phyloP scores from a whole-genome alignment of 2,888 invertebrate genomes.

The Melieria crassipennis region DNA sequence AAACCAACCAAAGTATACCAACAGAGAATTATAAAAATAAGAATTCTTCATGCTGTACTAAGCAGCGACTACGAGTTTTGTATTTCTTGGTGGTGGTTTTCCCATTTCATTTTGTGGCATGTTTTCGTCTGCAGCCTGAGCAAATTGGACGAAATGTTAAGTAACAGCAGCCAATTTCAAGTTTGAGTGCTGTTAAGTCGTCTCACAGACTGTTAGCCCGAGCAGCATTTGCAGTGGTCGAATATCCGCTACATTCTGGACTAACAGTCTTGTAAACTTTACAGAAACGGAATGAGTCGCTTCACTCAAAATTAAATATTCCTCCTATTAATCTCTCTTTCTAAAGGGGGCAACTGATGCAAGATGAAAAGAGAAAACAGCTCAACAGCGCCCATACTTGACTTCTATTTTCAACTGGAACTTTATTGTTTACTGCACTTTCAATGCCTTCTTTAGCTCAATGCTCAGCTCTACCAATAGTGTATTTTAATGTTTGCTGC shows the following conservation, averaged over 20 bases:
- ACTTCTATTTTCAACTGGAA: slow-evolving; percentile 27
- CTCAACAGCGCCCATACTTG: not conserved
- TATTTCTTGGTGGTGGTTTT: not conserved
- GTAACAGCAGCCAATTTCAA: not conserved
- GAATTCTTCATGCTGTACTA: slow-evolving; percentile 9
- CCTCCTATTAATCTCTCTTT: too few species aligned
- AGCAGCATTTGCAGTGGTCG: too few species aligned
- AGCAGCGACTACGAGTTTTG: slow-evolving; percentile 3
- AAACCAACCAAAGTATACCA: too few species aligned
- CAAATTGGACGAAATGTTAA: not conserved
- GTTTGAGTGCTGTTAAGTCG: not conserved
- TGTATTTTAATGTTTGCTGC: too few species aligned
- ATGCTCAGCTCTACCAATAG: too few species aligned
- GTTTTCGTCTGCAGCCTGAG: not conserved
- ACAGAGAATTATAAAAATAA: slow-evolving; percentile 11
- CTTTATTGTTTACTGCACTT: slow-evolving; percentile 32
- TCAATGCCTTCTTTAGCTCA: too few species aligned
- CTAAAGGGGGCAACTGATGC: too few species aligned
- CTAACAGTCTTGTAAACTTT: too few species aligned
- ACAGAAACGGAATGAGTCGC: too few species aligned
- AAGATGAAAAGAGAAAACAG: too few species aligned
- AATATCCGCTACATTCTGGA: too few species aligned
- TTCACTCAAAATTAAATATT: too few species aligned
- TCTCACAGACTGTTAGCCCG: not conserved
- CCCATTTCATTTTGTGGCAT: not conserved